Evolutionary conservation across 2,888 invertebrate genomes (phyloP), one percentile per base, ranked within the genome.

Genomic region (Ormyrus pomaceus): DNA sequence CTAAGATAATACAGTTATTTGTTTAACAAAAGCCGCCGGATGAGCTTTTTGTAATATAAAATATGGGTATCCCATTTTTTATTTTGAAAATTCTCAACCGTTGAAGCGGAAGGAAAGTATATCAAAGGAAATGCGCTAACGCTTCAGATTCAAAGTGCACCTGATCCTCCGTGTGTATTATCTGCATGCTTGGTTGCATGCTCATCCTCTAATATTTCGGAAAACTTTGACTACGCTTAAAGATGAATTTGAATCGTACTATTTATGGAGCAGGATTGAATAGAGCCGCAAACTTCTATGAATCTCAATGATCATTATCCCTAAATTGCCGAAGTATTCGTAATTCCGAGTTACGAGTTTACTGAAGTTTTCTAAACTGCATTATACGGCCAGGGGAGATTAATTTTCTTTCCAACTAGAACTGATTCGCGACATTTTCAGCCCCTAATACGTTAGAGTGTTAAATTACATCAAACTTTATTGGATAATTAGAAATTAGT

Each of bases 341-440:
- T 19, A 68, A 68, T 68, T 13, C 45, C 45, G 45, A 55, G 45
- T 68, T 56, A 4, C 34, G 11, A 55, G 45, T 68, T 55, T 6
- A n/a, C 45, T n/a, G 46, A 68, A 68, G 55, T 68, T 68, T 68
- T 34, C n/a, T n/a, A 34, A 64, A 48, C 48, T n/a, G 48, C 34
- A 59, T 19, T 9, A 34, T 13, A 19, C 19, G 8, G 4, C 13
- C 34, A 59, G 13, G 34, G 13, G 59, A 59, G 19, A 19, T 10
- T 11, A 8, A 65, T 65, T 48, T 11, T 9, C 11, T n/a, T 7
- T 64, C 34, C 34, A 34, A 34, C 34, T 34, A 34, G 46, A 69
- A 55, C 11, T 8, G 7, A n/a, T 55, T 11, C n/a, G 68, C 2
- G 68, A 46, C 45, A 46, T 6, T 62, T 62, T 62, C 46, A 69